A percentile compares a stretch with the other conserved stretches of the same genome.
These are phyloP conservation scores for Spilarctia lutea DNA, from an alignment of 2,888 invertebrate genomes.

Conservation along the genomic window DNA sequence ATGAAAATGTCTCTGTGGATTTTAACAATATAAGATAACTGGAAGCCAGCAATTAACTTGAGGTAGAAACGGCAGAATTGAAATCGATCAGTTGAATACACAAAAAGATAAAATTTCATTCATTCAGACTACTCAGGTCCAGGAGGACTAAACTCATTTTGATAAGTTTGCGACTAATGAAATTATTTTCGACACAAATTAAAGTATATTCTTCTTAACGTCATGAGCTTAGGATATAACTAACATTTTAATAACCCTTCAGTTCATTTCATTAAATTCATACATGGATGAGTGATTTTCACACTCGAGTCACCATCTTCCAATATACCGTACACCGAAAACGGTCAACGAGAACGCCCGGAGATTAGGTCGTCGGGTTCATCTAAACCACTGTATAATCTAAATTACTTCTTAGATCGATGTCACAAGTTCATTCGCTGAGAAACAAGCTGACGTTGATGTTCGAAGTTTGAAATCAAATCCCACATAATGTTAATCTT, in stretches of 20 bases:
- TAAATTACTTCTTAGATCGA: slow-evolving; percentile 4
- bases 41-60: not conserved
- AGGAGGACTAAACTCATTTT: not conserved
- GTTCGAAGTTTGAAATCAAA: slow-evolving; percentile 34
- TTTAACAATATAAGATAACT: not conserved
- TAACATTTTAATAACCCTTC: not conserved
- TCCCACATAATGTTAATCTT: slow-evolving; percentile 13
- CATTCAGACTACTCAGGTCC: no score
- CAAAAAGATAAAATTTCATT: not conserved
- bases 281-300: slow-evolving; percentile 1
- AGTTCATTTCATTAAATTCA: not conserved
- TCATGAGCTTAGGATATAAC: not conserved
- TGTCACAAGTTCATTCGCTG: slow-evolving; percentile 5
- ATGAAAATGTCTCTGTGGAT: not conserved
- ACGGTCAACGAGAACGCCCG: not conserved
- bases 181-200: not conserved
- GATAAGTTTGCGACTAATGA: not conserved
- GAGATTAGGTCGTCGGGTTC: not conserved
- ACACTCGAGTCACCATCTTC: slow-evolving; percentile 1
- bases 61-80: not conserved
- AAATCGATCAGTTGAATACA: not conserved
- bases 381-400: slow-evolving; percentile 12
- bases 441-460: slow-evolving; percentile 30
- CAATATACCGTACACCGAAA: not conserved
- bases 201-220: not conserved